These are phyloP conservation scores for Lagodon rhomboides DNA, from an alignment of 2,797 vertebrate genomes.

Conservation along the genomic window DNA sequence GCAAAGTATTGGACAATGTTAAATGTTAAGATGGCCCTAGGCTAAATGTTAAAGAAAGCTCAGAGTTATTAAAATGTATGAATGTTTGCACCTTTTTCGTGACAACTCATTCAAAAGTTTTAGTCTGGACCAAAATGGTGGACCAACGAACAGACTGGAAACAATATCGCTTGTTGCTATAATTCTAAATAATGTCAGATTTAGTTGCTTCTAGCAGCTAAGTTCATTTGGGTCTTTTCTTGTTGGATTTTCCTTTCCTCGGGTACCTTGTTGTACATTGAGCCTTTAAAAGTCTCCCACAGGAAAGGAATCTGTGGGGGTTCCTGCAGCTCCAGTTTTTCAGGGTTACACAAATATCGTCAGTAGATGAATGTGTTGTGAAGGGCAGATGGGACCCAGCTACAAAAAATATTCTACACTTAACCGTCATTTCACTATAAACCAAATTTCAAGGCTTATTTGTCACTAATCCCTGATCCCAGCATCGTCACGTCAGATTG, in stretches of 20 bases:
- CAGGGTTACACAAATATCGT: too few species aligned
- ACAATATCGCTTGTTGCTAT: too few species aligned
- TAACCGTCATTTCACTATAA: not conserved
- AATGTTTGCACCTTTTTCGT: too few species aligned
- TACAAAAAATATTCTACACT: not conserved
- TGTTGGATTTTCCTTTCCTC: too few species aligned
- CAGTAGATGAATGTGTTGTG: not conserved
- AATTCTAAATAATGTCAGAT: too few species aligned
- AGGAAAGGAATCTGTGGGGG: not conserved
- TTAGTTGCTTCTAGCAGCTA: too few species aligned
- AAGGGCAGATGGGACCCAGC: not conserved
- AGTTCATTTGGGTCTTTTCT: too few species aligned
- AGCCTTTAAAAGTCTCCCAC: not conserved
- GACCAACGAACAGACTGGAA: too few species aligned
- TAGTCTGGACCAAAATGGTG: too few species aligned
- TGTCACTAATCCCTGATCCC: not conserved
- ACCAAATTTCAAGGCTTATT: constrained; percentile 4
- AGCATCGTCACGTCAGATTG: not conserved
- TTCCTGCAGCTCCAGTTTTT: not conserved
- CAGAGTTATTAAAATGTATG: too few species aligned
- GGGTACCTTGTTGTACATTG: not conserved
- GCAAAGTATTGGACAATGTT: not conserved
- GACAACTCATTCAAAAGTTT: too few species aligned
- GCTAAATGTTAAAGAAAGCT: too few species aligned
- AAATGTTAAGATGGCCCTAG: not conserved